phyloP scores from a whole-genome alignment of 2,888 invertebrate species.

The Volucella inflata region DNA sequence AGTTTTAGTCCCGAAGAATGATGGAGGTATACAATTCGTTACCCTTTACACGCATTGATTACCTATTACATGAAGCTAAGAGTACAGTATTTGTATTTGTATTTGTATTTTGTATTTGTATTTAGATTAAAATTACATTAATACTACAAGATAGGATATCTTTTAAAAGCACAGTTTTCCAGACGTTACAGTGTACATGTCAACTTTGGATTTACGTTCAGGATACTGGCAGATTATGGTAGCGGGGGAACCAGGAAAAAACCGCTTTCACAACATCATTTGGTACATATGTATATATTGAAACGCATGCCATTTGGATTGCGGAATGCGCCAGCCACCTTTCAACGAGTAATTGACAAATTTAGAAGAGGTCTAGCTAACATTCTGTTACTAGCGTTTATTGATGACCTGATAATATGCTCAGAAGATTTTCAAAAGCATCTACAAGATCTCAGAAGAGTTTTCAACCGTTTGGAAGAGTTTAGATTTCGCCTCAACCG shows the following conservation, averaged over 20 bases:
- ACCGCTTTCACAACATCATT: constrained; percentile 1
- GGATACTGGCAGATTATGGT: no score
- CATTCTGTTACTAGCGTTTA: neutral
- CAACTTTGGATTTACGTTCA: no score
- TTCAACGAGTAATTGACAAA: constrained; percentile 10
- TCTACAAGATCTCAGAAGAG: neutral
- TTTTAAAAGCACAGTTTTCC: no score
- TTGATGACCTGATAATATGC: neutral
- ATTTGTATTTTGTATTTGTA: no score
- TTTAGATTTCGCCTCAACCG: constrained; percentile 22
- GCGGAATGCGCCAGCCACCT: constrained; percentile 21
- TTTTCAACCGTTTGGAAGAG: neutral
- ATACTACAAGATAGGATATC: no score
- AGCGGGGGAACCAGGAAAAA: neutral
- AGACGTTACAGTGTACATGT: no score
- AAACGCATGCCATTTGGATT: constrained; percentile 15
- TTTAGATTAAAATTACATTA: no score
- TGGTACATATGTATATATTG: constrained; percentile 6
- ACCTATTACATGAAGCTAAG: no score
- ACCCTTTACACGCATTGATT: no score
- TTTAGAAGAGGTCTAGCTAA: neutral
- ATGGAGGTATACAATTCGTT: no score
- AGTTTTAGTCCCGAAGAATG: constrained; percentile 74
- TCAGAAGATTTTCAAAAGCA: constrained; percentile 1
- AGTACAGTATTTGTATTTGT: no score